phyloP scores from a whole-genome alignment of 2,888 invertebrate species.

The Malthinus seriepunctatus region DNA sequence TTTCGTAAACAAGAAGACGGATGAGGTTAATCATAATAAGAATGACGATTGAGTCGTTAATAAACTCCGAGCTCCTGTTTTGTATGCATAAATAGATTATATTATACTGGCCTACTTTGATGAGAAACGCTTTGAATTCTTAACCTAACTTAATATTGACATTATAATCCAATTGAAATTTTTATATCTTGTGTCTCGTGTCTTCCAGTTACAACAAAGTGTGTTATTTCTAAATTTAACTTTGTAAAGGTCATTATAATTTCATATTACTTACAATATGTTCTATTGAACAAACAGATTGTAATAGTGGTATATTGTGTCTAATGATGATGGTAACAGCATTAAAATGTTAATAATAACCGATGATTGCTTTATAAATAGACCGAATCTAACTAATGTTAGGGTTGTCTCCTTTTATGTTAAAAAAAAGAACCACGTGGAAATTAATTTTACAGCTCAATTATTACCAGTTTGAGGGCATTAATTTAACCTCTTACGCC shows the following conservation, averaged over 20 bases:
- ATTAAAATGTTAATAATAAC: conserved; percentile 6
- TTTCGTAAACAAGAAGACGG: too few species aligned
- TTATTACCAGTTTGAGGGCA: too few species aligned
- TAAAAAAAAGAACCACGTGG: too few species aligned
- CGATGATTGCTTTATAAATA: neutral
- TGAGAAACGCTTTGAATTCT: neutral
- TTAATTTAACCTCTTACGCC: too few species aligned
- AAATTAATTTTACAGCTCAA: too few species aligned
- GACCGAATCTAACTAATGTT: neutral
- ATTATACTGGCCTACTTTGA: too few species aligned
- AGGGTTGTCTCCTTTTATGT: too few species aligned
- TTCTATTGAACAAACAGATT: conserved; percentile 10
- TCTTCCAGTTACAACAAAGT: neutral
- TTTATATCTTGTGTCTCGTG: neutral
- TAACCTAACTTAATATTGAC: neutral
- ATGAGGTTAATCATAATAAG: too few species aligned
- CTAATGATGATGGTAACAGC: conserved; percentile 7
- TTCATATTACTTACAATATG: conserved; percentile 15
- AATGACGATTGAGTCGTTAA: too few species aligned
- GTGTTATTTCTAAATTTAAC: conserved; percentile 19
- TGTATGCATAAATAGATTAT: too few species aligned
- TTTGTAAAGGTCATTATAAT: conserved; percentile 25
- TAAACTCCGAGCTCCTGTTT: too few species aligned
- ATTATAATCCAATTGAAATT: neutral
- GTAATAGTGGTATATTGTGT: conserved; percentile 9